Conservation (phyloP, 2,113 vertebrate genomes). For the Phalacrocorax carbo region DNA sequence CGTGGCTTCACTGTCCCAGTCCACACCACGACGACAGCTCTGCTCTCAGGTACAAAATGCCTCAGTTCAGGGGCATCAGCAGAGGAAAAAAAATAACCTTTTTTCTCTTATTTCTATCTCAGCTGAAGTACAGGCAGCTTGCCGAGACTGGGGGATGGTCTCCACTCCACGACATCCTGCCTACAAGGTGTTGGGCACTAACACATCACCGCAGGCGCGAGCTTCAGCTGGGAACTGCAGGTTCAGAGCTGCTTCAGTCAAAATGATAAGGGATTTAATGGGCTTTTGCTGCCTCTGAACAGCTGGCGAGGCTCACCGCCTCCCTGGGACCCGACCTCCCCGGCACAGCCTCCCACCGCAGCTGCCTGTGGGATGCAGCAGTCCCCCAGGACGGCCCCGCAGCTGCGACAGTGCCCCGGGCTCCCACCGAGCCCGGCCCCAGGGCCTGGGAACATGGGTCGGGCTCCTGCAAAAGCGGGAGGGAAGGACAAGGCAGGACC, state of each 20-base stretch:
- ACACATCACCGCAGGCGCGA: not conserved
- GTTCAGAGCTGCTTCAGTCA: not conserved
- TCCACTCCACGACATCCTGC: not conserved
- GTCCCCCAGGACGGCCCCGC: accelerated
- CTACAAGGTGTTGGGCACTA: not conserved
- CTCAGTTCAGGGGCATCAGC: not conserved
- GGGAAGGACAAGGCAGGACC: not conserved
- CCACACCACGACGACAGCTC: no score
- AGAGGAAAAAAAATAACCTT: not conserved
- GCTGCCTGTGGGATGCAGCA: not conserved
- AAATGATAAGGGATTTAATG: not conserved
- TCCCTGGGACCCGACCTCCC: not conserved
- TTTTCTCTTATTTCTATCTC: not conserved
- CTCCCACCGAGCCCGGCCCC: accelerated
- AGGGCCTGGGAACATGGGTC: not conserved
- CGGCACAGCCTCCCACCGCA: not conserved
- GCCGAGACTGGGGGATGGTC: no score
- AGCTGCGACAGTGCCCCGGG: accelerated
- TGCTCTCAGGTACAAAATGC: not conserved
- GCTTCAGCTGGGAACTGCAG: not conserved
- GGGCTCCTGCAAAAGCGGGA: not conserved
- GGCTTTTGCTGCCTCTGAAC: not conserved
- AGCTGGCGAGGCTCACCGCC: not conserved
- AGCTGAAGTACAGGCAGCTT: not conserved
- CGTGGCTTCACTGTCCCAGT: not conserved